phyloP scores from a whole-genome alignment of 2,888 invertebrate species.

The Clistopyga incitator region DNA sequence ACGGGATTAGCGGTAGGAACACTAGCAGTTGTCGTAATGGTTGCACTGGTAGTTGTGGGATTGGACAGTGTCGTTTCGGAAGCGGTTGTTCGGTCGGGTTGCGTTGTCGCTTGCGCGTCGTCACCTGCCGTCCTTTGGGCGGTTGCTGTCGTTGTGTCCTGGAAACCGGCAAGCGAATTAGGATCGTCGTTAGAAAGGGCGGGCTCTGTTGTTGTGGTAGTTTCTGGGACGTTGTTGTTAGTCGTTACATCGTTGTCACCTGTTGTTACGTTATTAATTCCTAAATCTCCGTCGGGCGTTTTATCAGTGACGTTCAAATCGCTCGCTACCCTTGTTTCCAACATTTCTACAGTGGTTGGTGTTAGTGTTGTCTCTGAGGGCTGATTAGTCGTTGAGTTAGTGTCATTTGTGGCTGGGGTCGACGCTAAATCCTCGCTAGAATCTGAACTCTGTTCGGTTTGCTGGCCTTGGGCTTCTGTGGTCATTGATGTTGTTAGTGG shows the following conservation, averaged over 20 bases:
- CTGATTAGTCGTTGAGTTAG: constrained; percentile 71
- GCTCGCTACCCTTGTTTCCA: constrained; percentile 50
- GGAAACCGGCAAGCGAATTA: constrained; percentile 82
- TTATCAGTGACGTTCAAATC: constrained; percentile 21
- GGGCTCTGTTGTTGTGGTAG: constrained; percentile 68
- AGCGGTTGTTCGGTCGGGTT: constrained; percentile 71
- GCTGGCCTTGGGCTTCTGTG: constrained; percentile 3
- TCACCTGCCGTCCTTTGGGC: constrained; percentile 83
- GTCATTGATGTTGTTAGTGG: constrained; percentile 59
- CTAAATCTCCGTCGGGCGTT: constrained; percentile 31
- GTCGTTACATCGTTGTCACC: constrained; percentile 65
- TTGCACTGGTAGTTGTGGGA: constrained; percentile 36
- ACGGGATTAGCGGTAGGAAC: constrained; percentile 61
- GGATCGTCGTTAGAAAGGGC: constrained; percentile 75
- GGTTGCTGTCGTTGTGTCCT: constrained; percentile 82
- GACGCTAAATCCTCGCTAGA: constrained; percentile 49
- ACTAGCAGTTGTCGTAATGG: not conserved
- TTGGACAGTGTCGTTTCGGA: constrained; percentile 42
- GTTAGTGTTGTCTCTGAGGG: constrained; percentile 67
- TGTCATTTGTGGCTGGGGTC: constrained; percentile 56
- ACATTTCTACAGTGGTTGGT: constrained; percentile 57
- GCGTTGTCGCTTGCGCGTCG: constrained; percentile 72
- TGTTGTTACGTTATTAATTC: constrained; percentile 57
- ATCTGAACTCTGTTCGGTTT: constrained; percentile 21
- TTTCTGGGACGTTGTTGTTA: constrained; percentile 64